Evolutionary conservation across 2,113 vertebrate genomes (phyloP), one percentile per base, ranked within the genome.

Genomic region (Centropus unirufus): DNA sequence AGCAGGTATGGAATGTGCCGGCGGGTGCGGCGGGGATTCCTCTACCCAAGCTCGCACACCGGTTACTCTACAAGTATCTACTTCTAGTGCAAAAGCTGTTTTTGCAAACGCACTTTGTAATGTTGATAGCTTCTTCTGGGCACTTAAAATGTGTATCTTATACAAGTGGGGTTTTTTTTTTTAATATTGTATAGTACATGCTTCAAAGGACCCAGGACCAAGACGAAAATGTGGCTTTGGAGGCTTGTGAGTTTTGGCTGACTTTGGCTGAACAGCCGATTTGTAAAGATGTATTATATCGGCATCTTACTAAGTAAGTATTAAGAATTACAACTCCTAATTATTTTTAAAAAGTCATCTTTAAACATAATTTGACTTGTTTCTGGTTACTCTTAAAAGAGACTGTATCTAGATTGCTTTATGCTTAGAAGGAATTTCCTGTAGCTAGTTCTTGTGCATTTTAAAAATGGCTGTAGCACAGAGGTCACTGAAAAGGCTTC

Each of bases 231-330:
- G 99, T 99, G 16, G 98, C 99, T 90, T 96, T 99, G 98, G 99
- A 99, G 94, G 99, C 99, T n/a, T 99, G 99, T 51, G 99, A 99
- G 96, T 99, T 99, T 97, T 99, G 99, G 99, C 97, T 99, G 11
- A 99, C 99, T 34, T 97, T 99, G 91, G 99, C 99, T 29, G 99
- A 99, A 92, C 99, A 99, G 83, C 99, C 99, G 0, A 99, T 99
- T 95, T 99, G 99, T 97, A 99, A 99, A 98, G 99, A 99, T 67
- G 99, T 99, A 52, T 98, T 99, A 30, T 98, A 98, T 95, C 98
- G 99, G 75, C 99, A 99, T 97, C 99, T 99, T 92, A 97, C 99
- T 72, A 98, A 99, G 98, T 99, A 97, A 98, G 98, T 98, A 58
- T 64, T 32, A 57, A 47, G n/a, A 67, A 32, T 72, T 81, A 23